Base-by-base conservation (phyloP, 2,888 invertebrate genomes). In the Hypena proboscidalis region DNA sequence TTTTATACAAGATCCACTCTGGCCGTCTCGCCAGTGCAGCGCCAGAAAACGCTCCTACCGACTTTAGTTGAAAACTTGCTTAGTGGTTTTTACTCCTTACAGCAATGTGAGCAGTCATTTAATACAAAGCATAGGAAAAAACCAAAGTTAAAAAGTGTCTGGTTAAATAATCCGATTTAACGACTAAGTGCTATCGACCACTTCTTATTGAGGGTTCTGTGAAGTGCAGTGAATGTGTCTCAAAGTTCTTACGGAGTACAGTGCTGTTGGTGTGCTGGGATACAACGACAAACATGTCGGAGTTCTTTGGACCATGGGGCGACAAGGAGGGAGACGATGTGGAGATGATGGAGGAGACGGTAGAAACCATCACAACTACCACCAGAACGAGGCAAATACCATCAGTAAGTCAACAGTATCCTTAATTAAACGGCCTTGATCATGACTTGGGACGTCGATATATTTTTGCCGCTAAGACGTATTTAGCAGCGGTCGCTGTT, bases 1-100 rank as follows among this genome's bases (percentile, higher is more conserved):
- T 88, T 90, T 89, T 83, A 87, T 80, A 79, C 85, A 88, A 86
- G 77, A 88, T 70, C 87, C 83, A 80, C 82, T 81, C 82, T 85
- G 78, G 84, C 85, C 90, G 90, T 78, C 81, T 86, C 70, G 74
- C 61, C 81, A 71, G 81, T 79, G 82, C 79, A 77, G 75, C 74
- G 76, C 69, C 58, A 58, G 67, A 57, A 57, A 67, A 45, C 58
- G 54, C 37, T 67, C 41, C 57, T 57, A 41, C 46, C 55, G 55
- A 53, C 40, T 32, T 41, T 50, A 30, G 42, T 34, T 50, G 45
- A 47, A 59, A 52, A 60, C n/a, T 60, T 58, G 43, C 49, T 47
- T 49, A 57, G 67, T 58, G 56, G 56, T 64, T 56, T 44, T 33
- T 33, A 47, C 51, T 63, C 56, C 55, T 55, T 61, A 58, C 52